Evolutionary conservation across 2,113 vertebrate species (phyloP), one percentile per base, ranked within the genome.

Genomic region (Cyanoderma ruficeps): DNA sequence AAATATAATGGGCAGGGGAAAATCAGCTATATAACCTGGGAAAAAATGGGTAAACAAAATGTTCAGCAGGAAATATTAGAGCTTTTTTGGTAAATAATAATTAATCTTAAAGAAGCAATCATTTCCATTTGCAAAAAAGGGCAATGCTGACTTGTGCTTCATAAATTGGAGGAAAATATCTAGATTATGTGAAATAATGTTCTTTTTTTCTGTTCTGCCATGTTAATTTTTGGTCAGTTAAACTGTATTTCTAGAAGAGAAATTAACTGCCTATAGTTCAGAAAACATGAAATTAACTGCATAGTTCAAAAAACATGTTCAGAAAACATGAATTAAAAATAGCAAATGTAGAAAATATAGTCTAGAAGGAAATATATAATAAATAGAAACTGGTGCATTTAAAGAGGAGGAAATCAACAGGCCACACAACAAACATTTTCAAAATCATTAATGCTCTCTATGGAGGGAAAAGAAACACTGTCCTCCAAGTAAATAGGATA

Each of bases 211-310:
- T 41, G 1, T 64, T 77, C 17, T 41, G 5, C 6, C 13, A 39
- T 2, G 8, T 24, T 72, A 53, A 11, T 9, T 19, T 88, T 89
- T 50, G 3, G 18, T 30, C 0, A 0, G 46, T 63, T 70, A 57
- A 10, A 35, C 4, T 47, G 4, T 12, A 56, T 52, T 83, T 86
- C 35, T 27, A 27, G 35, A 89, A 55, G 1, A 55, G 1, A 87
- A 87, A n/a, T 59, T 23, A 77, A 33, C 14, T 30, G 8, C 11
- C 70, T 83, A 9, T 4, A 30, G 19, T 55, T 20, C 9, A 71
- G 30, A 67, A 89, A 83, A 57, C 14, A 49, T 15, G 19, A 37
- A 37, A 37, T 37, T 37, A 37, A 37, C 37, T 37, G 37, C 37
- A 37, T 37, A 37, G 37, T 37, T 37, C 37, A 37, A 25, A 67